Conservation (phyloP, 2,888 invertebrate genomes). For the Heteropelma amictum region DNA sequence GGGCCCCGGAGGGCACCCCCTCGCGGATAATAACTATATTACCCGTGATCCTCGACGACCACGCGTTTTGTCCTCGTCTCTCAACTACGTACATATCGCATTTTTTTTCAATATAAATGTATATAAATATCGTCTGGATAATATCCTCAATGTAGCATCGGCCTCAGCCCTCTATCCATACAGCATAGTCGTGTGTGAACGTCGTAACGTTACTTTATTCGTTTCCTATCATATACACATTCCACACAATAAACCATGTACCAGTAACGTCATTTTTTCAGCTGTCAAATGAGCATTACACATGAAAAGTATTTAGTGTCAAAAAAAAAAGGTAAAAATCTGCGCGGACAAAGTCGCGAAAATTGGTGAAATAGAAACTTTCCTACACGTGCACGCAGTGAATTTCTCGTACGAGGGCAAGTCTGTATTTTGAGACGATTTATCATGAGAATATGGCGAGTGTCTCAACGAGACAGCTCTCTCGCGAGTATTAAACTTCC, state of each 20-base stretch:
- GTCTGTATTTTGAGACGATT: conserved; percentile 67
- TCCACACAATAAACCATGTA: not conserved
- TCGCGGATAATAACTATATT: conserved; percentile 77
- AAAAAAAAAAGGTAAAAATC: not conserved
- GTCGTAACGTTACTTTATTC: not conserved
- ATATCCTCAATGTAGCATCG: not conserved
- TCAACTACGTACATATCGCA: conserved; percentile 23
- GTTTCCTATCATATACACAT: not conserved
- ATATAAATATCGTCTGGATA: not conserved
- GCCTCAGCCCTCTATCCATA: not conserved
- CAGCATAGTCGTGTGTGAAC: not conserved
- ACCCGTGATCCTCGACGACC: conserved; percentile 70
- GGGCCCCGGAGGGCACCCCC: conserved; percentile 57
- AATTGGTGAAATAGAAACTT: conserved; percentile 14
- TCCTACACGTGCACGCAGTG: conserved; percentile 3
- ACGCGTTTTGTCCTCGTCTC: conserved; percentile 62
- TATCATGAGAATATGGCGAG: conserved; percentile 74
- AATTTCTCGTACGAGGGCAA: not conserved
- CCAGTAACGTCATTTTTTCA: too few species aligned
- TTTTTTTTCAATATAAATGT: not conserved
- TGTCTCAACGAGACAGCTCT: conserved; percentile 46
- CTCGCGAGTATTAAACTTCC: not conserved
- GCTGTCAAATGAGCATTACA: too few species aligned
- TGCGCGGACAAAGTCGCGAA: not conserved
- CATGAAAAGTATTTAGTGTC: too few species aligned